Evolutionary conservation across 2,888 invertebrate species (phyloP).

Genomic region (Euphydryas editha): DNA sequence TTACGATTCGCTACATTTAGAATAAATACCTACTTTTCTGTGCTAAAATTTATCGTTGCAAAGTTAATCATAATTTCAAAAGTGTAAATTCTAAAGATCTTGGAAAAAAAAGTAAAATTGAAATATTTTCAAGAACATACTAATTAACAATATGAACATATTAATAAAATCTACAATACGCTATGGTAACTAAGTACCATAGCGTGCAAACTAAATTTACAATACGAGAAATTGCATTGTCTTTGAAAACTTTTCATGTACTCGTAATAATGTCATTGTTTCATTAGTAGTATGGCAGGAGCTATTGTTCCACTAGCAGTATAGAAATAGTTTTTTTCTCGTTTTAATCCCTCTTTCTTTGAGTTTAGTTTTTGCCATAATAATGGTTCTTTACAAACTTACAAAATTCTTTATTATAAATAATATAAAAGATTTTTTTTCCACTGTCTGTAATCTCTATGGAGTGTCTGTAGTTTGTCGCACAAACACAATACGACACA

Average conservation of each 20-base stretch:
- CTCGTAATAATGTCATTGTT: slow-evolving; percentile 6
- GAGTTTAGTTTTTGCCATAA: neutral
- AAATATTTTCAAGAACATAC: too few species aligned
- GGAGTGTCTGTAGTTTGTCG: neutral
- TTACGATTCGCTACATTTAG: too few species aligned
- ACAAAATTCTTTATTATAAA: neutral
- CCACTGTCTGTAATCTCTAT: neutral
- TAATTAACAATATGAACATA: too few species aligned
- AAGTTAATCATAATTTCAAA: too few species aligned
- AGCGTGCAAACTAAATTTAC: neutral
- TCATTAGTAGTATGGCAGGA: neutral
- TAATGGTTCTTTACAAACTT: neutral
- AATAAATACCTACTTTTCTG: too few species aligned
- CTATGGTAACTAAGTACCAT: neutral
- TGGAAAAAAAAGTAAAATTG: too few species aligned
- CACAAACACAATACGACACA: neutral
- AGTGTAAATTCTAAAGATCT: too few species aligned
- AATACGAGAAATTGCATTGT: slow-evolving; percentile 2
- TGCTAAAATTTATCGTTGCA: too few species aligned
- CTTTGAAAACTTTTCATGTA: slow-evolving; percentile 5
- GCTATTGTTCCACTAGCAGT: neutral
- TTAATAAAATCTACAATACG: neutral
- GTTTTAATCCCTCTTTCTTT: neutral
- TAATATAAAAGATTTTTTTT: too few species aligned
- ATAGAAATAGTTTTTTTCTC: neutral